Evolutionary conservation across 2,888 invertebrate species (phyloP).

Genomic region (Spisula subtruncata): DNA sequence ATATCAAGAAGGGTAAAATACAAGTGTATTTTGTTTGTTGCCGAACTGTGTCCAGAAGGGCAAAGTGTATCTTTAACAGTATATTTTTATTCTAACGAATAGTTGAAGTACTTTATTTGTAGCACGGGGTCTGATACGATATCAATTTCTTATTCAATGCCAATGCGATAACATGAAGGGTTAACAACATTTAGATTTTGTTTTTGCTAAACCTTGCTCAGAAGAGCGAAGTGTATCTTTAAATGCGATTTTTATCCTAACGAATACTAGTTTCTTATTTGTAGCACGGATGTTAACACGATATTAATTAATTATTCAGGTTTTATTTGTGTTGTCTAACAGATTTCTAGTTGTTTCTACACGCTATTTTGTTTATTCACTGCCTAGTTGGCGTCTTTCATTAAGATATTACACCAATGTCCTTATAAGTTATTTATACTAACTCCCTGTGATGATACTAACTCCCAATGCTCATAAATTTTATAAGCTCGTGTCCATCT

Average conservation of each 20-base stretch:
- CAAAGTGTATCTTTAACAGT: no score
- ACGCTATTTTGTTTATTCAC: background rate
- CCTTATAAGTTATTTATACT: slow-evolving; percentile 18
- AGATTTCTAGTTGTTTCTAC: background rate
- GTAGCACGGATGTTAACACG: background rate
- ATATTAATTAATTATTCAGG: slow-evolving; percentile 9
- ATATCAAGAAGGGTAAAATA: no score
- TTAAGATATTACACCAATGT: background rate
- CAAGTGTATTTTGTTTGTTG: no score
- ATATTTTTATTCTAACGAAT: no score
- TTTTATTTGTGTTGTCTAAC: background rate
- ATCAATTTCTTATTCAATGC: no score
- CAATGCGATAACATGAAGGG: no score
- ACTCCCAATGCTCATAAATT: background rate
- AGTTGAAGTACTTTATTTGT: no score
- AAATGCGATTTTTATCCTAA: background rate
- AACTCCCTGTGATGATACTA: background rate
- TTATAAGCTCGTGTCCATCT: background rate
- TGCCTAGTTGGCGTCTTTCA: background rate
- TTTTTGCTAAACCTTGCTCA: no score
- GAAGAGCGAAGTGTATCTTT: no score
- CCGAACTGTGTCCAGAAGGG: no score
- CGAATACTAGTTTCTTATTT: background rate
- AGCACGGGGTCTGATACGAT: no score
- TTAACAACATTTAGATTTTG: no score